Base-by-base conservation (phyloP, 2,113 vertebrate genomes). In the Euleptes europaea region DNA sequence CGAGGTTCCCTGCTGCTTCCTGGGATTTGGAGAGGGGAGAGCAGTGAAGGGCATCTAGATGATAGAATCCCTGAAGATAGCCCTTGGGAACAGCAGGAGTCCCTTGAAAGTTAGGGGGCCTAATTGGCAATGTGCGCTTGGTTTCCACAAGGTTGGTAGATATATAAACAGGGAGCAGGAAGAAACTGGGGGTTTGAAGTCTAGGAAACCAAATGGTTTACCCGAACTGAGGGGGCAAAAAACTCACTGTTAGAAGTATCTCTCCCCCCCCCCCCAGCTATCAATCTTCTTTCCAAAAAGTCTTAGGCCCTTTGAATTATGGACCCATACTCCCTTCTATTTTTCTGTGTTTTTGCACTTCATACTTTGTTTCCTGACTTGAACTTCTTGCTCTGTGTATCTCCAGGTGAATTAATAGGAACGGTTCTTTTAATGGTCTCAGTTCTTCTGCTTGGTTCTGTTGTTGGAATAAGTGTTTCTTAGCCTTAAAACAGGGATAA, bases 81-180 rank as follows among this genome's bases (percentile, higher is more conserved):
- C 38, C 88, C 88, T 21, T 73, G 49, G 7, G 81, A 93, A 87
- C 91, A 93, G 91, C 84, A 66, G 90, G 90, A 84, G 84, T 75
- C 88, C 80, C 57, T 65, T 78, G 81, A 85, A 49, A 80, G 69
- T 89, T 91, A 91, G 78, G 79, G 42, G 82, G 44, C 0, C 0
- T 85, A 85, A 85, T 82, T 75, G 78, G 88, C 90, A 84, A 76
- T 1, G 0, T 69, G 60, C 69, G 74, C 81, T 89, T 77, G 83
- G 49, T 89, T 91, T 77, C 69, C 70, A 7, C 31, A 75, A 85
- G 75, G 77, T 23, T 69, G 82, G 70, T 15, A 85, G 82, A 15
- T 82, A 5, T 10, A 75, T 82, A 85, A 94, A 91, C 44, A 80
- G 67, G 44, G 80, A 19, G 19, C 44, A 82, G 77, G 0, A 0